Base-by-base conservation (phyloP, 2,113 vertebrate genomes). In the Rana temporaria region DNA sequence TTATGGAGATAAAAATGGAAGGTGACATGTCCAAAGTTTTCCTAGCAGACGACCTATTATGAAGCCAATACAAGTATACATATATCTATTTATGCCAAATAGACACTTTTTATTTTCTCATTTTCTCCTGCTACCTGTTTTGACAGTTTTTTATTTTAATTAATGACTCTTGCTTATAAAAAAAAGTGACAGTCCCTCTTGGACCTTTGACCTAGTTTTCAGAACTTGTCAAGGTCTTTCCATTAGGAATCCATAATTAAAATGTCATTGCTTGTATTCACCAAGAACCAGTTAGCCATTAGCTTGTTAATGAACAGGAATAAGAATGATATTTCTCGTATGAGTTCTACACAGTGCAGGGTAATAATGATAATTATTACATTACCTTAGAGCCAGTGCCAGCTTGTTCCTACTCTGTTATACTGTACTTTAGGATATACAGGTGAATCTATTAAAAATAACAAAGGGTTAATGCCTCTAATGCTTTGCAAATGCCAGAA, bases 131-230 rank as follows among this genome's bases (percentile, higher is more conserved):
- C 24, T 18, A 56, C 22, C 66, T 74, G 11, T 57, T 48, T 74
- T 14, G 30, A 62, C 69, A 82, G 42, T 32, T 48, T 32, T 26
- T 74, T 9, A 68, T 83, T 83, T 76, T 76, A 83, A 76, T 76
- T 68, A 60, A 6, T n/a, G 30, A 55, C 17, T 59, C 57, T 16
- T 56, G 65, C 17, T 14, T 6, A 19, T 17, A 42, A 67, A 26
- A 67, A 26, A 62, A 17, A 76, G 24, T 75, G 19, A 17, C 69
- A 55, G 11, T 73, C 18, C 53, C 18, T 63, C 17, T 73, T 73
- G 26, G 30, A 66, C 69, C 53, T 67, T 42, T 59, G 20, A 76
- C 63, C 63, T 66, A 75, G 5, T 42, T 82, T 66, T 82, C 34
- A 24, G 65, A 74, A 65, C 4, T 17, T 57, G 71, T 68, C 80